Evolutionary conservation across 2,113 vertebrate species (phyloP).

Genomic region (Miniopterus natalensis): DNA sequence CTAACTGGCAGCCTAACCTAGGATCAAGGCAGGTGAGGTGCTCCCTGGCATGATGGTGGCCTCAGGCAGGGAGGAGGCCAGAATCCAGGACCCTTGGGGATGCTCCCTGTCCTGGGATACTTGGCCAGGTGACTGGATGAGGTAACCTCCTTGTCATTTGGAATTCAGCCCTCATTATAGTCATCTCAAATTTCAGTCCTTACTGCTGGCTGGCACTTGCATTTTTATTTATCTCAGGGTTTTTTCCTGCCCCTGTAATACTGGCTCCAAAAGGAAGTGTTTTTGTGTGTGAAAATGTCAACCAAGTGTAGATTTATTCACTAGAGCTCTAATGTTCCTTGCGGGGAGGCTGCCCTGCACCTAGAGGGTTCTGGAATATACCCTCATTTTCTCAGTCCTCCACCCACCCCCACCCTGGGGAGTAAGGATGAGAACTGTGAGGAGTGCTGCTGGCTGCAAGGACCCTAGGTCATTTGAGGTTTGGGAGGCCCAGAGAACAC

Average conservation of each 20-base stretch:
- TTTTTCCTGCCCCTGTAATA: background rate
- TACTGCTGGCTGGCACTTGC: constrained; percentile 47
- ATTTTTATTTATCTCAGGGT: background rate
- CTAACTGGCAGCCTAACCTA: background rate
- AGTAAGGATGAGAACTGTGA: accelerated
- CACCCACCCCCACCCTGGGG: background rate
- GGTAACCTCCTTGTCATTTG: background rate
- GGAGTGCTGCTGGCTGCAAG: background rate
- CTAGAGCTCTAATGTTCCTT: background rate
- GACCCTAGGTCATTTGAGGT: accelerated
- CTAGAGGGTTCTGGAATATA: background rate
- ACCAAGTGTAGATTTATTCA: background rate
- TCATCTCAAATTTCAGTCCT: background rate
- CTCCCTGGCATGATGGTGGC: background rate
- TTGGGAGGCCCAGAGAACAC: too few species aligned
- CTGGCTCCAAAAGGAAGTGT: background rate
- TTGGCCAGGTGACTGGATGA: background rate
- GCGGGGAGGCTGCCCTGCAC: too few species aligned
- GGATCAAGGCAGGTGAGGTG: background rate
- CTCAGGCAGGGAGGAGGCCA: background rate
- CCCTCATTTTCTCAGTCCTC: background rate
- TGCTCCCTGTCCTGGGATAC: background rate
- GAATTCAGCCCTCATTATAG: constrained; percentile 64
- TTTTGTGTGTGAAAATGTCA: background rate
- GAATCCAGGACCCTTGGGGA: too few species aligned